Percentiles rank a stretch among this genome's conserved stretches.
These are phyloP conservation scores for Drosophila villosipedis DNA, from an alignment of 2,888 invertebrate genomes.

Conservation along the genomic window DNA sequence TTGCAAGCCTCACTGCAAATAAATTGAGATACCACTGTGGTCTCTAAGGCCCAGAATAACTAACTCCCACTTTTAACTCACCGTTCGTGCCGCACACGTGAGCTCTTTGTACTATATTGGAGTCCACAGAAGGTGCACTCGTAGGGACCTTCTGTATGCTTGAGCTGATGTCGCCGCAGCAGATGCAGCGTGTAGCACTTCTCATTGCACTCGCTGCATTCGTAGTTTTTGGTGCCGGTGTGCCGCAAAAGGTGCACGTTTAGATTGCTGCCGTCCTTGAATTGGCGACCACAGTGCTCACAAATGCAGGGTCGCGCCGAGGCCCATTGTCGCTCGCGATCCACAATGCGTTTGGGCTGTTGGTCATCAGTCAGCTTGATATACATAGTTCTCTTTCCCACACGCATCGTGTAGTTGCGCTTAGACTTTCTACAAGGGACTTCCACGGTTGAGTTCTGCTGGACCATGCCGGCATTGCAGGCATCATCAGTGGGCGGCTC, in stretches of 20 bases:
- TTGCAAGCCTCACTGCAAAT: constrained; percentile 64
- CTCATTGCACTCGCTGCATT: constrained; percentile 62
- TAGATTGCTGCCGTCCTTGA: constrained; percentile 65
- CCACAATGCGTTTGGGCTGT: constrained; percentile 70
- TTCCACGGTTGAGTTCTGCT: not conserved
- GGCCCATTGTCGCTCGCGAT: constrained; percentile 63
- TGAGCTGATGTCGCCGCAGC: constrained; percentile 64
- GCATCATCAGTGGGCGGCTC: not conserved
- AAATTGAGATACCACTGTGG: not conserved
- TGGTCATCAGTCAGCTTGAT: constrained; percentile 66
- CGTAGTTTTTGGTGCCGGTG: constrained; percentile 71
- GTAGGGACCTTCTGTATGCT: constrained; percentile 72
- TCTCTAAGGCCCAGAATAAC: not conserved
- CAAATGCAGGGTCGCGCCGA: constrained; percentile 62
- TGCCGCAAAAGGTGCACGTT: constrained; percentile 66
- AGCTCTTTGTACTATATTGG: constrained; percentile 73
- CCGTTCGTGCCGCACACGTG: constrained; percentile 69
- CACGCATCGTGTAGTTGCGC: constrained; percentile 70
- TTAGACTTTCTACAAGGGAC: constrained; percentile 6
- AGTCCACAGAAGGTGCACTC: constrained; percentile 69
- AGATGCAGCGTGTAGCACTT: constrained; percentile 69
- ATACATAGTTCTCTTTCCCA: constrained; percentile 67
- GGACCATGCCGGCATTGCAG: not conserved
- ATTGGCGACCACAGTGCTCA: constrained; percentile 69
- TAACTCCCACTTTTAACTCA: constrained; percentile 14